Base-by-base conservation (phyloP, 2,888 invertebrate species). In the Dioctria linearis region DNA sequence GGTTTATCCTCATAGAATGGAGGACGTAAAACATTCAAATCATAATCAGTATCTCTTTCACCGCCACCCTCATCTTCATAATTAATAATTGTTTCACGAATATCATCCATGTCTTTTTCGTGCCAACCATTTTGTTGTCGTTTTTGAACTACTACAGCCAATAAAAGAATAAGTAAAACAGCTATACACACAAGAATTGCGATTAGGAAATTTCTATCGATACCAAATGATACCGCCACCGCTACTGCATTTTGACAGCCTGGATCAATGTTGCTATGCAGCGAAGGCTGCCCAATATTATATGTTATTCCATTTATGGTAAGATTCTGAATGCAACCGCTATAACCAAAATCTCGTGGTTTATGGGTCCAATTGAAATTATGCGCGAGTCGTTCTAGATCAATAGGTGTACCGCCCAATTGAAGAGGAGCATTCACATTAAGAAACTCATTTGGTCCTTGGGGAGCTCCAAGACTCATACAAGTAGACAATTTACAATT, bases 61-160 rank as follows among this genome's bases (percentile, higher is more conserved):
- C 99, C 99, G 87, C 98, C 98, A 13, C 99, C 99, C 88, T 99
- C 99, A 86, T 99, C 98, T 86, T 98, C 97, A 86, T 99, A 99
- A 85, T 97, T 96, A 85, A 99, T 96, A 82, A 99, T 98, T 85
- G 97, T 99, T 88, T 99, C 99, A 81, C 98, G 91, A 49, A 98
- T 97, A 86, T 99, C 98, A 86, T 99, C 98, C 84, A 97, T 94
- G 85, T 98, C 97, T 86, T 96, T 96, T 86, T 95, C 95, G 61
- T 95, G 94, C 90, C 96, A 93, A 80, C 95, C 95, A 85, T 95
- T 95, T 80, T 96, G 95, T 84, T 96, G 93, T 63, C 95, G 91
- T 84, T 96, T 94, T 85, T 97, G 95, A n/a, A 98, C 95, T 0
- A 96, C 95, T 40, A 96, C 96, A 3, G 98, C 95, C 83, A 97